Evolutionary conservation across 2,888 invertebrate species (phyloP).

Genomic region (Lycaena phlaeas): DNA sequence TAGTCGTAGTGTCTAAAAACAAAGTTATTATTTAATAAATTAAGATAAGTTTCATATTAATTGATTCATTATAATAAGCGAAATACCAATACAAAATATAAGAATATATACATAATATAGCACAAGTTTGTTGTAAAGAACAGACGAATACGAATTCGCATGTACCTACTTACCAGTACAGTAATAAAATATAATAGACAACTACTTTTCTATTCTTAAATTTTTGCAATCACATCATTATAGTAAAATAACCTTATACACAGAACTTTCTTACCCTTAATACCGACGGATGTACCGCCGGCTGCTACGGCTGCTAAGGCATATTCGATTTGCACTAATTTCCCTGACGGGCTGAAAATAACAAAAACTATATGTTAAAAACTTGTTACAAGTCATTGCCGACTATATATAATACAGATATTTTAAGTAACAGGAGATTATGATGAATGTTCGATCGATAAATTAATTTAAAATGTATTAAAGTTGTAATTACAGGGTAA

Average conservation of each 20-base stretch:
- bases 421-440: too few species aligned
- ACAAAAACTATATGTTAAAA: slow-evolving; percentile 17
- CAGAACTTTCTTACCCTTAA: slow-evolving; percentile 85
- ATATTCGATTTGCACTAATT: slow-evolving; percentile 99
- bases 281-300: slow-evolving; percentile 98
- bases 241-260: slow-evolving; percentile 30
- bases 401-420: background rate
- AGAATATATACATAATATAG: too few species aligned
- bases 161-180: too few species aligned
- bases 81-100: too few species aligned
- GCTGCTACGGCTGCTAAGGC: slow-evolving; percentile 98
- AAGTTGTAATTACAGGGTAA: background rate
- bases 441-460: background rate
- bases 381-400: background rate
- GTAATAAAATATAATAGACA: too few species aligned
- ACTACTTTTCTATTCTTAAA: background rate
- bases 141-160: too few species aligned
- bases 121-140: too few species aligned
- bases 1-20: slow-evolving; percentile 28
- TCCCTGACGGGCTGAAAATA: slow-evolving; percentile 93
- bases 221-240: background rate
- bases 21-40: too few species aligned
- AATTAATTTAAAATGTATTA: background rate
- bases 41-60: too few species aligned
- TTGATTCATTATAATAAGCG: too few species aligned